A percentile compares a stretch with the other conserved stretches of the same genome.
phyloP scores from a whole-genome alignment of 2,113 vertebrate genomes.

The Epinephelus cyanopodus region DNA sequence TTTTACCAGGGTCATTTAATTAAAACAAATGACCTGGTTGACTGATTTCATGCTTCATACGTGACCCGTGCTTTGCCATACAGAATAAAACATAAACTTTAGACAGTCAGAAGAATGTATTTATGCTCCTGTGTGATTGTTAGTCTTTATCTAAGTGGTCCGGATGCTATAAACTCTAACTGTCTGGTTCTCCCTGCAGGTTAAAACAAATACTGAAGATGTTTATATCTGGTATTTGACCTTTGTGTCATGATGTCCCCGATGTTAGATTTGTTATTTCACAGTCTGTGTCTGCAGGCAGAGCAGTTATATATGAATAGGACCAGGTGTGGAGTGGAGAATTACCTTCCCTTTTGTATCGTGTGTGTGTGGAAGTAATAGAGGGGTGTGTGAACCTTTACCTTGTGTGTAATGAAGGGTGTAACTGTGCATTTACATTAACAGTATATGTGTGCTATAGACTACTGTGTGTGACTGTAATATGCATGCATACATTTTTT shows the following conservation, averaged over 20 bases:
- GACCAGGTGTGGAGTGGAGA: constrained; percentile 36
- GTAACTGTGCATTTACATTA: background rate
- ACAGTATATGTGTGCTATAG: background rate
- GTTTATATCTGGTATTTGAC: constrained; percentile 20
- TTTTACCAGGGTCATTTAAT: background rate
- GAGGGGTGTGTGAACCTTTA: constrained; percentile 16
- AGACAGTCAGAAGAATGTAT: constrained; percentile 5
- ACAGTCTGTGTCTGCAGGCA: constrained; percentile 36
- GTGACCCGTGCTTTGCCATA: background rate
- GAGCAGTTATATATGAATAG: background rate
- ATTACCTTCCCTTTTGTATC: constrained; percentile 13
- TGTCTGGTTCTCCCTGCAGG: background rate
- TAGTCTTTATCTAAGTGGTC: background rate
- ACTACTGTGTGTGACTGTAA: background rate
- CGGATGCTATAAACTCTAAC: constrained; percentile 3
- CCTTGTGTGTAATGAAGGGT: constrained; percentile 38
- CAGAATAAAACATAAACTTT: background rate
- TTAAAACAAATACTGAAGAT: background rate
- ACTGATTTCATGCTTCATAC: background rate
- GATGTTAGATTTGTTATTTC: background rate
- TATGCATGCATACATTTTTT: background rate
- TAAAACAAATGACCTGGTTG: background rate
- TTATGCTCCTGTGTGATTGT: background rate
- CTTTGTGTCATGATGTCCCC: background rate
- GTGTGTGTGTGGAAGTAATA: constrained; percentile 23